Evolutionary conservation across 2,113 vertebrate species (phyloP).

Genomic region (Corythaeola cristata): DNA sequence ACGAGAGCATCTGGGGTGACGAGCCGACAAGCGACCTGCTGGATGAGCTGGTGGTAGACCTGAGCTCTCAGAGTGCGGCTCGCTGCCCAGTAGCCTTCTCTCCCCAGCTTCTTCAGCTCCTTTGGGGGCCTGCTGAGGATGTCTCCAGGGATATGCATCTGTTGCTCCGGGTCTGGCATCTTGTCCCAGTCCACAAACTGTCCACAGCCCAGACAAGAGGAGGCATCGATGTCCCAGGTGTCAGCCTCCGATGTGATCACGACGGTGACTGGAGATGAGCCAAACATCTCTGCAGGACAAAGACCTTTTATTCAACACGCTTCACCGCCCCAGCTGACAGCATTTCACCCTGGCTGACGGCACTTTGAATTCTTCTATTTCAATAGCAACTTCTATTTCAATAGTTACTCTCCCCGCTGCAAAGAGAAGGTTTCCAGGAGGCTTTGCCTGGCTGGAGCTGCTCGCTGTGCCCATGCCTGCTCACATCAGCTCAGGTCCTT

Average conservation of each 20-base stretch:
- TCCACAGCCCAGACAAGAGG: constrained; percentile 74
- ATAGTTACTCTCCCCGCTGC: neutral
- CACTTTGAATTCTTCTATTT: neutral
- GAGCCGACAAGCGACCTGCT: constrained; percentile 74
- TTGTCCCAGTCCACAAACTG: constrained; percentile 87
- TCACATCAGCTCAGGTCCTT: neutral
- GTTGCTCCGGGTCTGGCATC: constrained; percentile 64
- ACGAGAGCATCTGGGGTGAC: constrained; percentile 71
- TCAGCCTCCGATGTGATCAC: constrained; percentile 79
- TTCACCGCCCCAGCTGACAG: neutral
- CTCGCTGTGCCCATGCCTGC: neutral
- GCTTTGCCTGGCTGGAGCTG: neutral
- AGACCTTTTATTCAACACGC: neutral
- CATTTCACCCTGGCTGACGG: neutral
- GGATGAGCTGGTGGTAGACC: constrained; percentile 83
- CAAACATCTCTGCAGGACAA: constrained; percentile 55
- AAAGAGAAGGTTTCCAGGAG: neutral
- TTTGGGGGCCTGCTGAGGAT: constrained; percentile 66
- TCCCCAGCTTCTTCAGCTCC: constrained; percentile 81
- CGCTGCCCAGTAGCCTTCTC: constrained; percentile 80
- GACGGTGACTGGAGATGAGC: constrained; percentile 66
- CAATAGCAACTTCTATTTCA: neutral
- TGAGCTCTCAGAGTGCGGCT: constrained; percentile 77
- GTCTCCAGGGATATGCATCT: constrained; percentile 45
- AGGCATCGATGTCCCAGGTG: constrained; percentile 76